Conservation (phyloP, 2,888 invertebrate genomes). For the Microctonus aethiopoides region DNA sequence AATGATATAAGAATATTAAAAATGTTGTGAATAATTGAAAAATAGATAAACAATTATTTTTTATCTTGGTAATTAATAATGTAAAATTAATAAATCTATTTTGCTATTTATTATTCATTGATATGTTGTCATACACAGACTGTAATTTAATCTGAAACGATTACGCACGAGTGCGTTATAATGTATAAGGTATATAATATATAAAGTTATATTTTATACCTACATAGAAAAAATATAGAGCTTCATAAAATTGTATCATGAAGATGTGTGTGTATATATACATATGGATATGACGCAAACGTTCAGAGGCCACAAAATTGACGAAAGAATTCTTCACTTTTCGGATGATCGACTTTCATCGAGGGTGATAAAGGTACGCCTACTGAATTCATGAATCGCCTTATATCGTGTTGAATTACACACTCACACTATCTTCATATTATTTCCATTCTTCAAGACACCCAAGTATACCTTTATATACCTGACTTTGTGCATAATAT, state of each 20-base stretch:
- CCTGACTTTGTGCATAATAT: neutral
- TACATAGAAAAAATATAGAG: neutral
- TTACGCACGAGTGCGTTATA: slow-evolving; percentile 10
- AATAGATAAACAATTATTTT: neutral
- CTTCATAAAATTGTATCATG: neutral
- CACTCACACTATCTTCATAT: neutral
- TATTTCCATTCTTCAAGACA: neutral
- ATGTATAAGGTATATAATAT: neutral
- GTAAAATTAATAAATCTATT: neutral
- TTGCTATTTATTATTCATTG: slow-evolving; percentile 5
- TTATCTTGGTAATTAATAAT: neutral
- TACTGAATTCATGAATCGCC: slow-evolving; percentile 14
- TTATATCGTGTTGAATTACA: slow-evolving; percentile 28
- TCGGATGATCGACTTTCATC: slow-evolving; percentile 44
- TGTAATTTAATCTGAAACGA: slow-evolving; percentile 19
- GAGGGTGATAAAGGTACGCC: slow-evolving; percentile 23
- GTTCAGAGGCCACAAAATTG: neutral
- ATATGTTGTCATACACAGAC: neutral
- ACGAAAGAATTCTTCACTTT: slow-evolving; percentile 32
- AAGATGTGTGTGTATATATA: neutral
- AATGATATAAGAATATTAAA: neutral
- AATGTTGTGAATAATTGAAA: neutral
- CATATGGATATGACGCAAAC: neutral
- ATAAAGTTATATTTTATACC: neutral
- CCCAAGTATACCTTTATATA: neutral